A percentile compares a stretch with the other conserved stretches of the same genome.
These are phyloP conservation scores for Nematostella vectensis DNA, from an alignment of 92 coral and sea anemone genomes.

Conservation along the genomic window DNA sequence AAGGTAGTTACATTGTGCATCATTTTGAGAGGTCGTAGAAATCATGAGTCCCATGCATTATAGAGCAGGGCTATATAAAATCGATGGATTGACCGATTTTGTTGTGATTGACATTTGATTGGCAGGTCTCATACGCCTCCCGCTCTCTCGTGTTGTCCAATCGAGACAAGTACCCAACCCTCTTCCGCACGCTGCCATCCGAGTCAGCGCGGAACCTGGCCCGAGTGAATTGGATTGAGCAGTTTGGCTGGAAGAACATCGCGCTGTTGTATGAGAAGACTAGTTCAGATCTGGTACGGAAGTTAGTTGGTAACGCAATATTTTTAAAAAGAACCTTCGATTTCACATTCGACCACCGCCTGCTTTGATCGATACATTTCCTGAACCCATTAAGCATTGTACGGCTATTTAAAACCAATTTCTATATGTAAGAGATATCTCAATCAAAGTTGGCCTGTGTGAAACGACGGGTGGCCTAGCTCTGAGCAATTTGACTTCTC, in stretches of 20 bases:
- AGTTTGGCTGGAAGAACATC: slow-evolving; percentile 72
- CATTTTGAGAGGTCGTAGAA: too few species aligned
- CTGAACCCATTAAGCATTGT: too few species aligned
- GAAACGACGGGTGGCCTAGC: too few species aligned
- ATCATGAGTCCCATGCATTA: too few species aligned
- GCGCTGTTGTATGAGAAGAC: slow-evolving; percentile 79
- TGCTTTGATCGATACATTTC: neutral
- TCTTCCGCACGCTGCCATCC: slow-evolving; percentile 83
- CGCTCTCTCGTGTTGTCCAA: slow-evolving; percentile 73
- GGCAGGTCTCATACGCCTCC: slow-evolving; percentile 89
- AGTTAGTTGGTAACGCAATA: neutral
- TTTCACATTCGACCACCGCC: neutral
- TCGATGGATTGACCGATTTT: too few species aligned
- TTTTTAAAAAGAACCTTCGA: neutral
- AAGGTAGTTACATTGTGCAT: too few species aligned
- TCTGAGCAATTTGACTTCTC: too few species aligned
- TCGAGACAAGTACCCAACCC: slow-evolving; percentile 66
- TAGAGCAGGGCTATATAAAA: too few species aligned
- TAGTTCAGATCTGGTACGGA: slow-evolving; percentile 60
- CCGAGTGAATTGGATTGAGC: slow-evolving; percentile 69
- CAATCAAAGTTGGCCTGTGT: too few species aligned
- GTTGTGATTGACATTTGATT: too few species aligned
- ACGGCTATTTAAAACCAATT: too few species aligned
- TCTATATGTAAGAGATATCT: too few species aligned
- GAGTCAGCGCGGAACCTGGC: slow-evolving; percentile 91